Conservation (phyloP, 2,888 invertebrate species). For the Harmothoe impar region DNA sequence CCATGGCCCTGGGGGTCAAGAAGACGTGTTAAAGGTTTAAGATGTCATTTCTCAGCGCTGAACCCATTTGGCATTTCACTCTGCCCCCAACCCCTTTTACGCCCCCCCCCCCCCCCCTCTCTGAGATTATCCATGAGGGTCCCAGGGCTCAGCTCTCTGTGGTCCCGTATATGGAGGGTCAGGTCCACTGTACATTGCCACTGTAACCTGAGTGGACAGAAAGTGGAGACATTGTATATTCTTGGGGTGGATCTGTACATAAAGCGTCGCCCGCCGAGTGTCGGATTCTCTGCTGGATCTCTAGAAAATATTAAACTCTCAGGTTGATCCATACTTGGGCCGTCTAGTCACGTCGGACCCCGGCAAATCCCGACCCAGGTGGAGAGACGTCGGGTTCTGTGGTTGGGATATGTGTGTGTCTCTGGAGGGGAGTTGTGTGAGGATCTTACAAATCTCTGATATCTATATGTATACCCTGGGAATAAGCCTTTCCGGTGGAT, state of each 20-base stretch:
- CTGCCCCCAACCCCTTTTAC: background rate
- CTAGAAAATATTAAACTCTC: background rate
- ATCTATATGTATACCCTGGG: too few species aligned
- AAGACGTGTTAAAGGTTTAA: slow-evolving; percentile 48
- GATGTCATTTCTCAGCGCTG: slow-evolving; percentile 24
- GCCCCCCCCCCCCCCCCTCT: background rate
- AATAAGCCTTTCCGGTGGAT: too few species aligned
- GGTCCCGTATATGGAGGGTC: background rate
- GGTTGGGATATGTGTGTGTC: background rate
- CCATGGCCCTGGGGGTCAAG: background rate
- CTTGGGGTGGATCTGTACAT: slow-evolving; percentile 26
- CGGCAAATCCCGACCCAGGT: background rate
- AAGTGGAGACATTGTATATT: slow-evolving; percentile 23
- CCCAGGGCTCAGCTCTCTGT: background rate
- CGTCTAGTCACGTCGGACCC: background rate
- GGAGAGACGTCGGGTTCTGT: too few species aligned
- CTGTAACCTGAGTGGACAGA: background rate
- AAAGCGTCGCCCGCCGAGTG: background rate
- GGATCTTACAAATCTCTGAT: too few species aligned
- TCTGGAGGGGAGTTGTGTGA: background rate
- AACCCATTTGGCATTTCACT: slow-evolving; percentile 16
- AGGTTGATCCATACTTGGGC: background rate
- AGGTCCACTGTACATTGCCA: background rate
- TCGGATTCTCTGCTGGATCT: slow-evolving; percentile 13
- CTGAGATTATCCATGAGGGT: background rate